These are phyloP conservation scores for Prorops nasuta DNA, from an alignment of 1,140 invertebrate genomes.

Conservation along the genomic window DNA sequence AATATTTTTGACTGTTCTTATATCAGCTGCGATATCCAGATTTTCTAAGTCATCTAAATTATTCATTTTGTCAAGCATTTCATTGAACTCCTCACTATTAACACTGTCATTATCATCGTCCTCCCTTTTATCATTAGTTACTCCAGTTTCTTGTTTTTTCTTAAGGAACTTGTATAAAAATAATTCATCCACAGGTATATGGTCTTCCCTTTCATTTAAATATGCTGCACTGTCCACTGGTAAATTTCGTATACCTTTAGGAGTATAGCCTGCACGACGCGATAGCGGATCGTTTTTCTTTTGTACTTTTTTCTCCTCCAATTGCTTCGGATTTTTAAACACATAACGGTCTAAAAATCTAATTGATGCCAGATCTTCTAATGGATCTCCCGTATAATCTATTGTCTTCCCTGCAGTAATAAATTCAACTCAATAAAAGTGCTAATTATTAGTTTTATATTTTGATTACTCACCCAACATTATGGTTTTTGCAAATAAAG, in stretches of 20 bases:
- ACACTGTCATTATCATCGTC: slow-evolving; percentile 75
- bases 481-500: slow-evolving; percentile 83
- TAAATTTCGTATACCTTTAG: slow-evolving; percentile 63
- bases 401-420: slow-evolving; percentile 64
- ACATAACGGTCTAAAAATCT: slow-evolving; percentile 93
- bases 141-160: slow-evolving; percentile 31
- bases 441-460: slow-evolving; percentile 20
- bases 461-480: slow-evolving; percentile 73
- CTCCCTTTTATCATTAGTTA: slow-evolving; percentile 35
- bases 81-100: slow-evolving; percentile 85
- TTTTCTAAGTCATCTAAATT: slow-evolving; percentile 61
- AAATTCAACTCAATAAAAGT: slow-evolving; percentile 10
- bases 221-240: slow-evolving; percentile 70
- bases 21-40: slow-evolving; percentile 57
- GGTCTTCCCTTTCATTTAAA: slow-evolving; percentile 65
- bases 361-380: slow-evolving; percentile 86
- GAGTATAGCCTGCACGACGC: slow-evolving; percentile 60
- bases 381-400: slow-evolving; percentile 86
- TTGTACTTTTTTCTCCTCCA: slow-evolving; percentile 43
- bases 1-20: slow-evolving; percentile 44
- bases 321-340: slow-evolving; percentile 92
- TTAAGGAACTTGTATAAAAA: slow-evolving; percentile 71
- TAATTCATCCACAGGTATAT: slow-evolving; percentile 79
- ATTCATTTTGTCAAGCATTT: slow-evolving; percentile 70
- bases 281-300: slow-evolving; percentile 45